phyloP scores from a whole-genome alignment of 35 echinoderm and acorn worm genomes.

The Apostichopus parvimensis region DNA sequence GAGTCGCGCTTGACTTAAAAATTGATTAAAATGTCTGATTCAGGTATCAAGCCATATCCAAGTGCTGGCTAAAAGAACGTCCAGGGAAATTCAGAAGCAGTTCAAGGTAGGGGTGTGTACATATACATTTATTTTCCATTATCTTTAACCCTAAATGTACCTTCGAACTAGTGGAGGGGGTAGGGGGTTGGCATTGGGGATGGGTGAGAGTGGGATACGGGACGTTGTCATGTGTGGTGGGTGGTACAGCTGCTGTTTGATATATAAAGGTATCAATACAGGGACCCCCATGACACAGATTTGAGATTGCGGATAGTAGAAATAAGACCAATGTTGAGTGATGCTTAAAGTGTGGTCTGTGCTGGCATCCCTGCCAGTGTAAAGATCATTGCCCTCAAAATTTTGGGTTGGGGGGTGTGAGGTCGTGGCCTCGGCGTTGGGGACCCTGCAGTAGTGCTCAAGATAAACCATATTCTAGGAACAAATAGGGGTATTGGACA shows the following conservation, averaged over 20 bases:
- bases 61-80: constrained; percentile 93
- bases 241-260: background rate
- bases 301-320: too few species aligned
- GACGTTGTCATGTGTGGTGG: background rate
- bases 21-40: background rate
- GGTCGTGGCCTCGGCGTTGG: too few species aligned
- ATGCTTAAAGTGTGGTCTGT: too few species aligned
- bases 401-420: too few species aligned
- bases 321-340: too few species aligned
- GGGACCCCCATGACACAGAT: too few species aligned
- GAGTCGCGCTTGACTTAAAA: background rate
- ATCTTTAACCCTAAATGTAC: background rate
- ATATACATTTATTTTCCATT: background rate
- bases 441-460: too few species aligned
- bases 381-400: too few species aligned
- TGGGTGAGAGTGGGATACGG: background rate
- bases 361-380: too few species aligned
- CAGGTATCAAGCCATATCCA: constrained; percentile 99
- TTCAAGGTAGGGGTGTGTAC: constrained; percentile 87
- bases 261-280: too few species aligned
- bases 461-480: too few species aligned
- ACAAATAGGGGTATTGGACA: too few species aligned
- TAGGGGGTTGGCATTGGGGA: background rate
- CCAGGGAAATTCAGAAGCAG: constrained; percentile 86
- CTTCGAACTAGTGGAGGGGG: background rate